Percentiles rank a stretch among this genome's conserved stretches.
phyloP scores from a whole-genome alignment of 2,113 vertebrate genomes.

The Cyrtonyx montezumae region DNA sequence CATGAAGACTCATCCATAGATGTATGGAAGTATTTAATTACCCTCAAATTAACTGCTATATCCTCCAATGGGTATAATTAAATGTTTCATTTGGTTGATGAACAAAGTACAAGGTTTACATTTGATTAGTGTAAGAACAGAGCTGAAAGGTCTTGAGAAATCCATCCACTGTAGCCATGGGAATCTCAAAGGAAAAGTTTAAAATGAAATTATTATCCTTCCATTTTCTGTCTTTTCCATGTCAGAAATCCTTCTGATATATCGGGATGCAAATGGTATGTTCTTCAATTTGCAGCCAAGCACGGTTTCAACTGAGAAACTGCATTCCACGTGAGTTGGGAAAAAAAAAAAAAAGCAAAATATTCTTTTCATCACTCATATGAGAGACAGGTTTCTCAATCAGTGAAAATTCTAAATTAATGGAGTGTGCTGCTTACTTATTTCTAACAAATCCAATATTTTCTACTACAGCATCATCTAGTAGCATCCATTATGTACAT shows the following conservation, averaged over 20 bases:
- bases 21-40: conserved; percentile 4
- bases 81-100: conserved; percentile 24
- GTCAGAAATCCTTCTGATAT: background rate
- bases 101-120: conserved; percentile 1
- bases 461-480: background rate
- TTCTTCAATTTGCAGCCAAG: background rate
- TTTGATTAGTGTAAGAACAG: background rate
- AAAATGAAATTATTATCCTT: background rate
- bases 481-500: background rate
- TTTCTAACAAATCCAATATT: background rate
- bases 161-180: background rate
- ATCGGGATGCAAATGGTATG: background rate
- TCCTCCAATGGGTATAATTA: background rate
- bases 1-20: background rate
- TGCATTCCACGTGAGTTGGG: background rate
- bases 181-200: background rate
- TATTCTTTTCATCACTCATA: background rate
- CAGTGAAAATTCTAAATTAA: background rate
- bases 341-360: background rate
- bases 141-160: conserved; percentile 10
- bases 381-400: background rate
- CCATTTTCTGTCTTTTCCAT: background rate
- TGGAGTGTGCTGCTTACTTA: background rate
- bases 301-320: background rate
- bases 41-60: background rate